Evolutionary conservation across 1,140 invertebrate genomes (phyloP), one percentile per base, ranked within the genome.

Genomic region (Sycophila sp.): DNA sequence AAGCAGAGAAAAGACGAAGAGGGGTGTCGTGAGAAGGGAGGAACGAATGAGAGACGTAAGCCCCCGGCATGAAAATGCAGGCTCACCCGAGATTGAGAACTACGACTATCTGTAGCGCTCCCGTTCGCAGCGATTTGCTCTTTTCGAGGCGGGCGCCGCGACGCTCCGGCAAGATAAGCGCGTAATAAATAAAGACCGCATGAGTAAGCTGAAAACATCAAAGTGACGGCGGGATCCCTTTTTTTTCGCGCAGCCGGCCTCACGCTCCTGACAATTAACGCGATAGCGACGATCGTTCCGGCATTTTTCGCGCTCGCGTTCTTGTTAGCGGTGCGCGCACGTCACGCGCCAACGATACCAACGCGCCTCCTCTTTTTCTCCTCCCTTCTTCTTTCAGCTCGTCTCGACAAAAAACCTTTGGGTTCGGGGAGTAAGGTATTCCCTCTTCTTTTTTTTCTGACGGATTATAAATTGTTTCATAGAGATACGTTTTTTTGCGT

Each of bases 111-210:
- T 36, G n/a, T 34, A 11, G 49, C 6, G 19, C 30, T 38, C 24
- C 6, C 24, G 15, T 38, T 53, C 36, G 2, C 38, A 11, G 0
- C 17, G 11, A 51, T 38, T 53, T 7, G 49, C 26, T 26, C 40
- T 22, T 58, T 36, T 26, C 32, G 17, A 38, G 8, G 17, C 10
- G 10, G 22, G 34, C 55, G 42, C 8, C 22, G 63, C 34, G 55
- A 70, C 47, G 34, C 51, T 68, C 53, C 72, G 67, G 58, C 40
- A n/a, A 77, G 79, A 83, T 81, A 81, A 81, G 77, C 47, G 69
- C 19, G 49, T 80, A 77, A 82, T 80, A 82, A 82, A 83, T 83
- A 82, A 78, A 77, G 73, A 74, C 72, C 38, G 73, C 73, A 77
- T 79, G 81, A 82, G 79, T 79, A 79, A 78, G 81, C 78, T 78